Evolutionary conservation across 1,140 invertebrate genomes (phyloP).

Genomic region (Drosophila ohnishii): DNA sequence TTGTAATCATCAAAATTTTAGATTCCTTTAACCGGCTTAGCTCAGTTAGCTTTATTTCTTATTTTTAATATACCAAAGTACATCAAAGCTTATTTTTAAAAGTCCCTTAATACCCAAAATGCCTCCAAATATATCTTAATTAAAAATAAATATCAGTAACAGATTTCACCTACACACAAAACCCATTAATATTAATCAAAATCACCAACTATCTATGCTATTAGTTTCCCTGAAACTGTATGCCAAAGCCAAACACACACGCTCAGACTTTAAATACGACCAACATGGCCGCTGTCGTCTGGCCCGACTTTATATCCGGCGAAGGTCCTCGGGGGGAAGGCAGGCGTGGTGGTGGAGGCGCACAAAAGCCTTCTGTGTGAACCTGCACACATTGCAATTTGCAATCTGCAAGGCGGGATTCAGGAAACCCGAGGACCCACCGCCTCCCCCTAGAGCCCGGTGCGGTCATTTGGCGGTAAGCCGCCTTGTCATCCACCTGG

Average conservation of each 20-base stretch:
- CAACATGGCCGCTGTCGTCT: conserved; percentile 60
- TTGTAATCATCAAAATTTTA: too few relatives aligned
- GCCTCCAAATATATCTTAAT: background rate
- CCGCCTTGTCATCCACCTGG: conserved; percentile 67
- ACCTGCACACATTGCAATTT: conserved; percentile 75
- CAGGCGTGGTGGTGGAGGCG: conserved; percentile 8
- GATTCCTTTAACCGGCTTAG: too few relatives aligned
- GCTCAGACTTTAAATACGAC: conserved; percentile 67
- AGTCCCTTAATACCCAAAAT: too few relatives aligned
- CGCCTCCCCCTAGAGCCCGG: conserved; percentile 9
- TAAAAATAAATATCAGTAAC: background rate
- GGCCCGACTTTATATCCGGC: conserved; percentile 76
- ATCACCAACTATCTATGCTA: background rate
- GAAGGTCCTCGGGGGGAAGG: conserved; percentile 5
- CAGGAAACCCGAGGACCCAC: background rate
- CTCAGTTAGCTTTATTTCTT: too few relatives aligned
- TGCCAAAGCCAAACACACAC: conserved; percentile 10
- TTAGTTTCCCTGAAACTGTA: conserved; percentile 22
- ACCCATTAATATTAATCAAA: background rate
- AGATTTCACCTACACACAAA: background rate
- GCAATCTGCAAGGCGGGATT: conserved; percentile 49
- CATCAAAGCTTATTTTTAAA: background rate
- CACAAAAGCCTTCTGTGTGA: conserved; percentile 55
- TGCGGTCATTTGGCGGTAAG: conserved; percentile 78
- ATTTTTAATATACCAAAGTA: background rate